These are phyloP conservation scores for Malurus leucopterus DNA, from an alignment of 2,797 vertebrate species.

Conservation along the genomic window DNA sequence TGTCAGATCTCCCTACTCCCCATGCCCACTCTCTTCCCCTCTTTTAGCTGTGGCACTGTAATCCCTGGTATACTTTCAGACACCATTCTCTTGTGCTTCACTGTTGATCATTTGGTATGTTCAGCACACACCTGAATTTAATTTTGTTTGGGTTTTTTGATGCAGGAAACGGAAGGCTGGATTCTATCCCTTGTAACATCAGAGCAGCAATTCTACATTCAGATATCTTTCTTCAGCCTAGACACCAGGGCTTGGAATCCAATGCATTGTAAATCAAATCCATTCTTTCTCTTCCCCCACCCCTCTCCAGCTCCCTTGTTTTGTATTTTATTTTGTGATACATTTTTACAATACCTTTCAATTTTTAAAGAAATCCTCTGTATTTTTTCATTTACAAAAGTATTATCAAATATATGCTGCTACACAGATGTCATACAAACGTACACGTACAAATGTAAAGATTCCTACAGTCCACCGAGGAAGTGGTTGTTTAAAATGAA, in stretches of 20 bases:
- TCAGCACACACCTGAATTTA: not conserved
- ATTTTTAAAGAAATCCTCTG: slow-evolving; percentile 83
- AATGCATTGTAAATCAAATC: slow-evolving; percentile 61
- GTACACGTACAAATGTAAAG: slow-evolving; percentile 55
- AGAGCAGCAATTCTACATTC: slow-evolving; percentile 32
- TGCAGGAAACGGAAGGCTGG: slow-evolving; percentile 89
- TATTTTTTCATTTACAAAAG: slow-evolving; percentile 91
- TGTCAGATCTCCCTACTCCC: not conserved
- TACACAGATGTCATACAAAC: slow-evolving; percentile 44
- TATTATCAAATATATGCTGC: slow-evolving; percentile 74
- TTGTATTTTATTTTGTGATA: slow-evolving; percentile 63
- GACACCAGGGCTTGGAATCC: slow-evolving; percentile 36
- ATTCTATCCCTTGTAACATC: slow-evolving; percentile 83
- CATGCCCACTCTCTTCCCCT: not conserved
- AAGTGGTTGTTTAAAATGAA: slow-evolving; percentile 44
- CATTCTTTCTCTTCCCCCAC: slow-evolving; percentile 25
- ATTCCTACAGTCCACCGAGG: slow-evolving; percentile 29
- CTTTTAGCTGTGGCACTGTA: not conserved
- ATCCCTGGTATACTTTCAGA: not conserved
- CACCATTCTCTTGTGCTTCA: not conserved
- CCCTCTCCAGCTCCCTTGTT: slow-evolving; percentile 51
- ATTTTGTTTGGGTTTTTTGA: slow-evolving; percentile 26
- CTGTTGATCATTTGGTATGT: not conserved
- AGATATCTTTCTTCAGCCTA: slow-evolving; percentile 56
- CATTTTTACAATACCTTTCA: slow-evolving; percentile 78